Conservation (phyloP, 2,888 invertebrate genomes). For the Perizoma affinitatum region DNA sequence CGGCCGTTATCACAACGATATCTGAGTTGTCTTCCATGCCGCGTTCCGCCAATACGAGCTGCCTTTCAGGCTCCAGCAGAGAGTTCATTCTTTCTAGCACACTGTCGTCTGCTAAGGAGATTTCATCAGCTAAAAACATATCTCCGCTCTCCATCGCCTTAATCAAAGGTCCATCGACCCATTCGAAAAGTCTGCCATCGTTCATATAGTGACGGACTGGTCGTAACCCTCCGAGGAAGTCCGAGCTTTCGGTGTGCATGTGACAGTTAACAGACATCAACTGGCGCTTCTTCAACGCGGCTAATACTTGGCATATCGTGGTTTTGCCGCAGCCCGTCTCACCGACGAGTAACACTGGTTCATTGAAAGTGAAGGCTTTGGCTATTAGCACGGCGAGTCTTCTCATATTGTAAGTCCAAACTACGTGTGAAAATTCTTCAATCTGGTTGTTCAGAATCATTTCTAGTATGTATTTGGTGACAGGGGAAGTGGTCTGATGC, state of each 20-base stretch:
- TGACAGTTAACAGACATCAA: conserved; percentile 97
- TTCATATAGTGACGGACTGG: conserved; percentile 90
- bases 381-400: conserved; percentile 90
- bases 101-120: conserved; percentile 98
- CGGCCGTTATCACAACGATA: conserved; percentile 86
- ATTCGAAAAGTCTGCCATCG: conserved; percentile 93
- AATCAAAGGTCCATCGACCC: conserved; percentile 98
- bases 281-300: conserved; percentile 86
- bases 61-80: conserved; percentile 96
- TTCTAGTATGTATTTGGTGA: conserved; percentile 89
- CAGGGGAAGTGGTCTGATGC: conserved; percentile 87
- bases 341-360: conserved; percentile 97
- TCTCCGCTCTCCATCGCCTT: conserved; percentile 94
- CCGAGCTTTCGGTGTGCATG: conserved; percentile 99
- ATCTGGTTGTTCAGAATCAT: conserved; percentile 83
- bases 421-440: conserved; percentile 89
- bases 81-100: conserved; percentile 99
- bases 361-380: conserved; percentile 94
- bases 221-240: conserved; percentile 97
- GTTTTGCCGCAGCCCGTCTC: conserved; percentile 99
- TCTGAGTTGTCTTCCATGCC: conserved; percentile 86
- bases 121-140: conserved; percentile 98
- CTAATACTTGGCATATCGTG: conserved; percentile 95
- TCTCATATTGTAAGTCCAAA: conserved; percentile 97
- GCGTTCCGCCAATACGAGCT: conserved; percentile 95